Evolutionary conservation across 2,888 invertebrate genomes (phyloP), one percentile per base, ranked within the genome.

Genomic region (Epirrhoe alternata): DNA sequence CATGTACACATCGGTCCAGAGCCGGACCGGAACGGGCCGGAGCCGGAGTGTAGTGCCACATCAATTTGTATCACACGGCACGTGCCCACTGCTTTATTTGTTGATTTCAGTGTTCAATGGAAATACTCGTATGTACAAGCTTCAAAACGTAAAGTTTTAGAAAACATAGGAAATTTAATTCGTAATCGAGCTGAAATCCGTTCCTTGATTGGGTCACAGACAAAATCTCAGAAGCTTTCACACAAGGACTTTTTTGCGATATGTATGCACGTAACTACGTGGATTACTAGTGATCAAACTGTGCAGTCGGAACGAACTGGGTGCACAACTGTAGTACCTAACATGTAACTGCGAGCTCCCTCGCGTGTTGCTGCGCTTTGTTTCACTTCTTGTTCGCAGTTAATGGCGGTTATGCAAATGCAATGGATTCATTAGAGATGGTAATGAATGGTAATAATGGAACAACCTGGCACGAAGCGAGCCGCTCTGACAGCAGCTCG

Each of bases 391-490:
- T 53, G 52, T 33, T 53, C 52, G 16, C 33, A 33, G 51, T 33
- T 53, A 38, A 35, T 38, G 17, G 54, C 38, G 38, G 38, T 38
- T 54, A 38, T 54, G 54, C 38, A 54, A 54, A 54, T 54, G 54
- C 17, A 16, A 42, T 38, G 42, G 33, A 35, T 35, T 54, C 54
- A 38, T 54, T 54, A 54, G 54, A 38, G 54, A 54, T 54, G 54
- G 14, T 54, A 54, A 38, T 54, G 54, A 54, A 54, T 54, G 54
- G 38, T 24, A 42, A 38, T 54, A 54, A 38, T 54, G 54, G n/a
- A 31, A 24, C 38, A 31, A 24, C 38, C 54, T 54, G 54, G 38
- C 6, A 12, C 33, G 16, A n/a, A 30, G 42, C 45, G 14, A 14
- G 45, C n/a, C 14, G 42, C 42, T 35, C 5, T 7, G 8, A 35